Evolutionary conservation across 2,888 invertebrate species (phyloP), one percentile per base, ranked within the genome.

Genomic region (Rhamnusium bicolor): DNA sequence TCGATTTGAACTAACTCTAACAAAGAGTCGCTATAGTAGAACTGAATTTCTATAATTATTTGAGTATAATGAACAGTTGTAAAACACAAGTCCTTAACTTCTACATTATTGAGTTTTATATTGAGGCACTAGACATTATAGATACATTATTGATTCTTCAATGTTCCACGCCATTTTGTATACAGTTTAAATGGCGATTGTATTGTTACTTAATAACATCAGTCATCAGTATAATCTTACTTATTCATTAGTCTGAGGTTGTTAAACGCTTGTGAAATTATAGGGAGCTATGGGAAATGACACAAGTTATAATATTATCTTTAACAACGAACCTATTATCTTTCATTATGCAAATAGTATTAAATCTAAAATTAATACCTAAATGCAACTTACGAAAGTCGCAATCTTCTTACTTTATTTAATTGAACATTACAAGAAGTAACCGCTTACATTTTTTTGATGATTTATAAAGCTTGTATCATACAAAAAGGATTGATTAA

Each of bases 101-200:
- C 27, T 63, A 24, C 49, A 63, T 63, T 63, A 63, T 63, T 63
- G 16, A 63, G 24, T 49, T 27, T n/a, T 10, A 16, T 51, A 29
- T 63, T 18, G 47, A 63, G 51, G 49, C 51, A 49, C n/a, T 49
- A 24, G 46, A 46, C 65, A 53, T 32, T 65, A 65, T 40, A 58
- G 32, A 24, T 29, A 16, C 18, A 58, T 58, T 58, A 58, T 24
- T 24, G 18, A 58, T 58, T 58, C 32, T 32, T 29, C 8, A 29
- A 12, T 32, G 58, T 58, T 58, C 14, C 32, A 58, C 32, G 32
- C 58, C 58, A 58, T 32, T 58, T 58, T 58, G 32, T 58, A 32
- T 58, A 27, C 58, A 40, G 40, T n/a, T 40, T n/a, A 40, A n/a
- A 40, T 40, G 40, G 40, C 40, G 32, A 10, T 40, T 4, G 40